Evolutionary conservation across 2,888 invertebrate species (phyloP).

Genomic region (Panzeria rudis): DNA sequence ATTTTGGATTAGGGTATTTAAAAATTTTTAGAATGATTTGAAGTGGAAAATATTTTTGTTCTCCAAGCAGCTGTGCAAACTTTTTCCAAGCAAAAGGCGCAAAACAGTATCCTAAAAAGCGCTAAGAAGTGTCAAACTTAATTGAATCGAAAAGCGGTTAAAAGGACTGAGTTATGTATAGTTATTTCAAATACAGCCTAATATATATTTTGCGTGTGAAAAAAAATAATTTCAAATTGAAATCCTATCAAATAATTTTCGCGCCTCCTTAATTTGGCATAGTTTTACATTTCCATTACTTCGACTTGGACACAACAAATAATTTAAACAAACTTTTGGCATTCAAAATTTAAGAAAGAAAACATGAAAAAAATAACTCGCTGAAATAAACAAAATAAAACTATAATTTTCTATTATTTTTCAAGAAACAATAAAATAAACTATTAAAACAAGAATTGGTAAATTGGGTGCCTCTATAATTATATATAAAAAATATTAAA

Average conservation of each 20-base stretch:
- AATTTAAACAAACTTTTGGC: constrained; percentile 62
- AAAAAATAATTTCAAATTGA: too few relatives aligned
- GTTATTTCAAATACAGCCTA: too few relatives aligned
- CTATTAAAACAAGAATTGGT: constrained; percentile 79
- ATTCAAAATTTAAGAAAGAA: constrained; percentile 72
- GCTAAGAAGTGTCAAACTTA: too few relatives aligned
- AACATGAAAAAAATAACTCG: constrained; percentile 16
- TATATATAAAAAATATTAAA: constrained; percentile 76
- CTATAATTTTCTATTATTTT: constrained; percentile 58
- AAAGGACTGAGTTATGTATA: too few relatives aligned
- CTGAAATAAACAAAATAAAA: constrained; percentile 33
- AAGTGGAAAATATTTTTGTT: background rate
- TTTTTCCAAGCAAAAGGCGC: too few relatives aligned
- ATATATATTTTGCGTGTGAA: too few relatives aligned
- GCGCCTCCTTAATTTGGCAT: background rate
- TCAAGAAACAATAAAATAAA: constrained; percentile 53
- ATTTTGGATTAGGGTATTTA: too few relatives aligned
- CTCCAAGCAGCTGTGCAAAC: too few relatives aligned
- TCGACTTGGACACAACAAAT: background rate
- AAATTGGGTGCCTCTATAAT: constrained; percentile 83
- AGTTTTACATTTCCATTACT: constrained; percentile 15
- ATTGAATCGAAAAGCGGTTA: too few relatives aligned
- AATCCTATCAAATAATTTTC: too few relatives aligned
- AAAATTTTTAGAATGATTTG: background rate
- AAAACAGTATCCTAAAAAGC: too few relatives aligned